Percentiles rank a stretch among this genome's conserved stretches.
Conservation (phyloP, 2,113 vertebrate genomes). For the Nyctibius bracteatus region DNA sequence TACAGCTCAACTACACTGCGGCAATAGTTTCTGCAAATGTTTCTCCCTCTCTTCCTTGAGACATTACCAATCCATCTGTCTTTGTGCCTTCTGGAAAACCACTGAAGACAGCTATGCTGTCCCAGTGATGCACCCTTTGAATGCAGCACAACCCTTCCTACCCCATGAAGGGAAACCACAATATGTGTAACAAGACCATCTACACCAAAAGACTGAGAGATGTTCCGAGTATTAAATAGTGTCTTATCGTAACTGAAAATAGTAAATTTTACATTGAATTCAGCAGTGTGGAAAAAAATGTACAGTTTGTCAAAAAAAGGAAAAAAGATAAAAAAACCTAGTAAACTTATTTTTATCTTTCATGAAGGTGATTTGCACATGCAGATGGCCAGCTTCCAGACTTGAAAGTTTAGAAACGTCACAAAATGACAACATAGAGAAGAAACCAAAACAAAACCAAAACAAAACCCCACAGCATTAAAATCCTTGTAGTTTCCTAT, state of each 20-base stretch:
- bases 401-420: not conserved
- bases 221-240: not conserved
- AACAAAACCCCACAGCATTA: not conserved
- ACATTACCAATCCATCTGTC: not conserved
- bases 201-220: not conserved
- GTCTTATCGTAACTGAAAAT: not conserved
- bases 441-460: not conserved
- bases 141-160: not conserved
- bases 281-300: not conserved
- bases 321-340: not conserved
- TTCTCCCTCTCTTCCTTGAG: not conserved
- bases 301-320: not conserved
- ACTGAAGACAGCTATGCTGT: not conserved
- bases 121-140: rapidly evolving
- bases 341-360: not conserved
- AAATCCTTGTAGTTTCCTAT: not conserved
- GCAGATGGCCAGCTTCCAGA: not conserved
- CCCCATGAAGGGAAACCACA: rapidly evolving
- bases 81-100: not conserved
- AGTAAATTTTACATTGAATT: not conserved
- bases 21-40: not conserved
- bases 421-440: not conserved
- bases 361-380: not conserved
- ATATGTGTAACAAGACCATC: not conserved
- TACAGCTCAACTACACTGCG: rapidly evolving